phyloP scores from a whole-genome alignment of 2,797 vertebrate genomes.

The Sebastes iracundus region DNA sequence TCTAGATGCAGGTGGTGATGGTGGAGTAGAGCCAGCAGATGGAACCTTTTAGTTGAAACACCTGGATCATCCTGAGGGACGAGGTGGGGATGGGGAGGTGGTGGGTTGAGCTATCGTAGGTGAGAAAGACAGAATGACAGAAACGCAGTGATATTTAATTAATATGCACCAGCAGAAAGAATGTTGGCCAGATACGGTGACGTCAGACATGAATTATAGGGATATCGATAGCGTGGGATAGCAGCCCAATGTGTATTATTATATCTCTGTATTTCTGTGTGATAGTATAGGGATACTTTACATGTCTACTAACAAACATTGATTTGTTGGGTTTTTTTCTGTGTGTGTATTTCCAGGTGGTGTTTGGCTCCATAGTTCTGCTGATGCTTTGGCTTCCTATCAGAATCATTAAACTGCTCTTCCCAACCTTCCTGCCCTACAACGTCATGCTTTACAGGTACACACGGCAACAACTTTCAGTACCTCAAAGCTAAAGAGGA shows the following conservation, averaged over 20 bases:
- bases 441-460: conserved; percentile 98
- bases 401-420: conserved; percentile 91
- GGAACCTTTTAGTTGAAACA: neutral
- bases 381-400: conserved; percentile 98
- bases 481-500: neutral
- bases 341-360: conserved; percentile 82
- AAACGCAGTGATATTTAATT: neutral
- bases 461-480: neutral
- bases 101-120: neutral
- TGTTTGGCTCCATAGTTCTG: conserved; percentile 96
- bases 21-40: neutral
- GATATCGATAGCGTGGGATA: neutral
- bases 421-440: conserved; percentile 93
- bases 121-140: neutral
- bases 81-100: neutral
- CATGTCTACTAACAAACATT: neutral
- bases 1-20: neutral
- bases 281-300: neutral
- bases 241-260: neutral
- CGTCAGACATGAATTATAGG: neutral
- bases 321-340: neutral
- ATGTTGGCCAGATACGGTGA: neutral
- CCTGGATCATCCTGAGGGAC: neutral
- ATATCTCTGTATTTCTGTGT: neutral
- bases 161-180: no score